Conservation (phyloP, 2,113 vertebrate species). For the Zosterops borbonicus region DNA sequence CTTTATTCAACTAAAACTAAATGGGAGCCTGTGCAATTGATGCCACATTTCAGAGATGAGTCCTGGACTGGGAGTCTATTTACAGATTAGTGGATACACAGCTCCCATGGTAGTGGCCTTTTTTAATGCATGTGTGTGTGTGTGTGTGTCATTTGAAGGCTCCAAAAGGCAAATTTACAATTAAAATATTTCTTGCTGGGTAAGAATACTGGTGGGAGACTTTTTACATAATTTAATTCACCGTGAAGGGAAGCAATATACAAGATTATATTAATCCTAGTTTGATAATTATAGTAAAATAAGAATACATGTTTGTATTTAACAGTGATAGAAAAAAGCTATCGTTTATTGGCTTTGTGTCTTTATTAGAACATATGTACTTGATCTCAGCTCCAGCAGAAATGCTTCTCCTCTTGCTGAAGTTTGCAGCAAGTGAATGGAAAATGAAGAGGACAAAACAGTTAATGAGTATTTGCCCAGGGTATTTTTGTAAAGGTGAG, state of each 20-base stretch:
- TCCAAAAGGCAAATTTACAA: slow-evolving; percentile 74
- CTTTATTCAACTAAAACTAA: slow-evolving; percentile 85
- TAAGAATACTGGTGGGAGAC: slow-evolving; percentile 62
- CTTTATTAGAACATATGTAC: not conserved
- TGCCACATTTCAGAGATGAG: slow-evolving; percentile 77
- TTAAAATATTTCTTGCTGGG: slow-evolving; percentile 75
- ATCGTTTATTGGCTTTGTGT: slow-evolving; percentile 13
- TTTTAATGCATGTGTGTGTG: not conserved
- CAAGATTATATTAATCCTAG: slow-evolving; percentile 70
- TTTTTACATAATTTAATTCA: slow-evolving; percentile 67
- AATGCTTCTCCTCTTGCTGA: not conserved
- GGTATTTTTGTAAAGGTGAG: slow-evolving; percentile 4
- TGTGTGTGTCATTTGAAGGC: slow-evolving; percentile 68
- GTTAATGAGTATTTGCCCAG: not conserved
- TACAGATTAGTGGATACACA: slow-evolving; percentile 78
- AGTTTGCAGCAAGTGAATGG: not conserved
- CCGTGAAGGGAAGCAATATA: slow-evolving; percentile 56
- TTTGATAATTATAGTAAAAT: slow-evolving; percentile 66
- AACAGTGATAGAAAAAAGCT: slow-evolving; percentile 34
- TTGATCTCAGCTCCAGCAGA: not conserved
- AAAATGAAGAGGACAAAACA: not conserved
- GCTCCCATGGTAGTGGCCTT: slow-evolving; percentile 61
- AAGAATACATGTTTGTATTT: slow-evolving; percentile 58
- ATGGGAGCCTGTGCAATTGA: slow-evolving; percentile 80
- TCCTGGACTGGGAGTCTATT: slow-evolving; percentile 77